Base-by-base conservation (phyloP, 2,113 vertebrate species). In the Motacilla alba region DNA sequence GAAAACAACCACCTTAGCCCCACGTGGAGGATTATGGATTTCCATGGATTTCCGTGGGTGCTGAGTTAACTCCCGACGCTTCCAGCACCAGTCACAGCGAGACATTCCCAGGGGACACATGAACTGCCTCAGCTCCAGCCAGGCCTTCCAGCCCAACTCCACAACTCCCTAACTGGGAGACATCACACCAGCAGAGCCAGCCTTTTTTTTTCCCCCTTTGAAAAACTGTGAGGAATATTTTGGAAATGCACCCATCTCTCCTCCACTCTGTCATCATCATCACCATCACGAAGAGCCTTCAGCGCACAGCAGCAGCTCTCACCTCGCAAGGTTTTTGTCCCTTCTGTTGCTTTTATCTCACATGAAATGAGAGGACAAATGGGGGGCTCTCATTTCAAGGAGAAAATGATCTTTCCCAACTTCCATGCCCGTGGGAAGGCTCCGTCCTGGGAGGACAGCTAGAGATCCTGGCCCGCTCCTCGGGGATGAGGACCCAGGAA, bases 11-110 rank as follows among this genome's bases (percentile, higher is more conserved):
- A 46, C 83, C n/a, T 30, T 2, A 41, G 67, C 63, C 67, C 47
- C 55, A 11, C 63, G 7, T 4, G 49, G 81, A 67, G 3, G 17
- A 86, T 52, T 23, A 39, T 27, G 1, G 24, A 39, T 49, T 64
- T 28, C 13, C 19, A 31, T 11, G 69, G 55, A 55, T 81, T 77
- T 56, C 59, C 56, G 44, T 9, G 6, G 30, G 66, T 24, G 55
- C 53, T 2, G 22, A 86, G 63, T 28, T 64, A 66, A 49, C 43
- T 58, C 39, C 3, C 0, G 1, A n/a, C 2, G 19, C 87, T 69
- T 50, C 1, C 0, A 58, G 79, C 66, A 62, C 8, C 37, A 5
- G 16, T 2, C 49, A 6, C 1, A 31, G 72, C 0, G 2, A 50
- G 60, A 23, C 2, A 7, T 31, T 3, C 23, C 79, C 53, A 35